Evolutionary conservation across 2,888 invertebrate genomes (phyloP).

Genomic region (Brachyopa scutellaris): DNA sequence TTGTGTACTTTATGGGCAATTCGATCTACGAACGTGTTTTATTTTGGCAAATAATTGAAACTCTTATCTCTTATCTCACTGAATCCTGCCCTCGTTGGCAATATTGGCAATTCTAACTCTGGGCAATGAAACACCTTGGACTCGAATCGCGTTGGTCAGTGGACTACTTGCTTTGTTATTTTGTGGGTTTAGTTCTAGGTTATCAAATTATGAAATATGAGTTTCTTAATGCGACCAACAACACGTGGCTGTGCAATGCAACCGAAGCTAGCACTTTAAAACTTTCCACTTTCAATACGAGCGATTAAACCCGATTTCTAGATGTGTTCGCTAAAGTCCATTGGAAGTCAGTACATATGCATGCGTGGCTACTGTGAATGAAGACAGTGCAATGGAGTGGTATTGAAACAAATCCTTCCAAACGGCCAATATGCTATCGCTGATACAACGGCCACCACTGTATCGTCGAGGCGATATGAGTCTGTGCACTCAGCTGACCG

Average conservation of each 20-base stretch:
- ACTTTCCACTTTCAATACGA: constrained; percentile 61
- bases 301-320: constrained; percentile 74
- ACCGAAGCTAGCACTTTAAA: not conserved
- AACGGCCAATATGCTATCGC: too few species aligned
- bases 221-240: constrained; percentile 77
- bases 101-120: constrained; percentile 63
- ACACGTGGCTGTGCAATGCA: too few species aligned
- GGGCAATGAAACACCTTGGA: constrained; percentile 72
- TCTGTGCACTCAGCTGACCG: too few species aligned
- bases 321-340: too few species aligned
- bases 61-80: constrained; percentile 77
- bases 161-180: constrained; percentile 74
- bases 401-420: too few species aligned
- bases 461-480: too few species aligned
- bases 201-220: constrained; percentile 73
- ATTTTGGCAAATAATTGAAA: constrained; percentile 69
- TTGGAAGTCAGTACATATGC: too few species aligned
- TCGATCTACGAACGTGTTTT: not conserved
- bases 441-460: too few species aligned
- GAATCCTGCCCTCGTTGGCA: constrained; percentile 78
- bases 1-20: constrained; percentile 26
- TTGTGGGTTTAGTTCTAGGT: constrained; percentile 69
- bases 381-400: constrained; percentile 20
- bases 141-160: constrained; percentile 79
- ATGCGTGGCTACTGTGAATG: constrained; percentile 75